Evolutionary conservation across 2,888 invertebrate genomes (phyloP).

Genomic region (Xylocampa areola): DNA sequence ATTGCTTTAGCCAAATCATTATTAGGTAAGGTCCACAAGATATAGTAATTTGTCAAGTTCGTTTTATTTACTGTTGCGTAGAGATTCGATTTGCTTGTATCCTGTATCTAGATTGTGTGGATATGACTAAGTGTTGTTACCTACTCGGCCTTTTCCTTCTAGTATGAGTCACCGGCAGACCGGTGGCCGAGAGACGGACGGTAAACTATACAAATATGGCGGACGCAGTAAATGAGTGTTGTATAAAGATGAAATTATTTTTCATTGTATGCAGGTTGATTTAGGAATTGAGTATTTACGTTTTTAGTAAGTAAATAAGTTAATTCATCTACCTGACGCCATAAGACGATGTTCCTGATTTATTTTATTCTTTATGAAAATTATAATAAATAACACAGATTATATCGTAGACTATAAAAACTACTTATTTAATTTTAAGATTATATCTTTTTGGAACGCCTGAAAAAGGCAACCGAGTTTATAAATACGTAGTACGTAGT

Average conservation of each 20-base stretch:
- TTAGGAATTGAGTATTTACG: too few relatives aligned
- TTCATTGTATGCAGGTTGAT: background rate
- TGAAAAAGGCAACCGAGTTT: too few relatives aligned
- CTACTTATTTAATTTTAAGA: too few relatives aligned
- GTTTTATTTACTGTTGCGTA: constrained; percentile 5
- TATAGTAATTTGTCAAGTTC: constrained; percentile 5
- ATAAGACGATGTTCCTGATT: too few relatives aligned
- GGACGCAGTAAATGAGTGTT: constrained; percentile 7
- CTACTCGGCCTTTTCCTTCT: constrained; percentile 45
- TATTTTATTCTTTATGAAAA: too few relatives aligned
- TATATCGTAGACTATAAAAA: too few relatives aligned
- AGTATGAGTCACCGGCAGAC: constrained; percentile 44
- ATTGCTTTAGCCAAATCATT: constrained; percentile 16
- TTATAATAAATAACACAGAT: too few relatives aligned
- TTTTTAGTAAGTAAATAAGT: too few relatives aligned
- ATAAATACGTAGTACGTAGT: too few relatives aligned
- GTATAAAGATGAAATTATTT: constrained; percentile 8
- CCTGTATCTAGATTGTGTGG: constrained; percentile 16
- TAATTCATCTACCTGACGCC: too few relatives aligned
- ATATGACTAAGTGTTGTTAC: constrained; percentile 48
- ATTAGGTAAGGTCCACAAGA: constrained; percentile 18
- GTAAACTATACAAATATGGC: constrained; percentile 4
- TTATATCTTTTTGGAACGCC: too few relatives aligned
- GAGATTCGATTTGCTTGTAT: constrained; percentile 24
- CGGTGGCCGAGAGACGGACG: constrained; percentile 13